Conservation (phyloP, 2,888 invertebrate species). For the Bellardia pandia region DNA sequence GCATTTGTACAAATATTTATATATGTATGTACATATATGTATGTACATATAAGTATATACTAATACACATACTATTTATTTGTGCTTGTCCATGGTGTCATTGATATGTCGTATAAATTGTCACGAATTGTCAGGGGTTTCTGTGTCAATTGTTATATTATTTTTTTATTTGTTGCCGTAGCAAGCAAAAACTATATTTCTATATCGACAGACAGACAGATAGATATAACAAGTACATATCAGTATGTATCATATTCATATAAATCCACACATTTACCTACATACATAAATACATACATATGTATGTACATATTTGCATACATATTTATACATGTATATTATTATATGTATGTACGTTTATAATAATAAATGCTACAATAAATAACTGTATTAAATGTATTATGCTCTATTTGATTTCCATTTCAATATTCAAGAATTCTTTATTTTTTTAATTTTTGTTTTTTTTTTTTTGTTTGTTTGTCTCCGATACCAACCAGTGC, state of each 20-base stretch:
- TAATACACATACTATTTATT: not conserved
- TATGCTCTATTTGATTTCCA: slow-evolving; percentile 65
- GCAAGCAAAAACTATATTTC: slow-evolving; percentile 21
- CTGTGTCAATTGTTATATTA: slow-evolving; percentile 71
- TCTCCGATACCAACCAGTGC: not conserved
- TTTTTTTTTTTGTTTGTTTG: not conserved
- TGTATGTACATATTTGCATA: not conserved
- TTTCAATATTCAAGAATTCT: slow-evolving; percentile 33
- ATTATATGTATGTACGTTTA: too few relatives aligned
- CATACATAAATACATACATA: slow-evolving; percentile 8
- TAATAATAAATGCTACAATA: slow-evolving; percentile 31
- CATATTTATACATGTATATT: not conserved
- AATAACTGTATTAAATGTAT: slow-evolving; percentile 49
- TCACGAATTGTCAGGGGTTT: slow-evolving; percentile 76
- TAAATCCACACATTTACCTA: not conserved
- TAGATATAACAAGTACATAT: not conserved
- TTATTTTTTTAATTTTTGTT: too few relatives aligned
- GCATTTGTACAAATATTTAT: not conserved
- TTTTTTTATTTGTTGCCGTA: slow-evolving; percentile 20
- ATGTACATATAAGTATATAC: not conserved
- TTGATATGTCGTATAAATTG: slow-evolving; percentile 76
- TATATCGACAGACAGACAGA: not conserved
- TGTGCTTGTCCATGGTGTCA: slow-evolving; percentile 66
- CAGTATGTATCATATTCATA: not conserved
- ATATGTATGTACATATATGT: not conserved